Conservation (phyloP, 1,140 invertebrate species). For the Saccostrea glomerata region DNA sequence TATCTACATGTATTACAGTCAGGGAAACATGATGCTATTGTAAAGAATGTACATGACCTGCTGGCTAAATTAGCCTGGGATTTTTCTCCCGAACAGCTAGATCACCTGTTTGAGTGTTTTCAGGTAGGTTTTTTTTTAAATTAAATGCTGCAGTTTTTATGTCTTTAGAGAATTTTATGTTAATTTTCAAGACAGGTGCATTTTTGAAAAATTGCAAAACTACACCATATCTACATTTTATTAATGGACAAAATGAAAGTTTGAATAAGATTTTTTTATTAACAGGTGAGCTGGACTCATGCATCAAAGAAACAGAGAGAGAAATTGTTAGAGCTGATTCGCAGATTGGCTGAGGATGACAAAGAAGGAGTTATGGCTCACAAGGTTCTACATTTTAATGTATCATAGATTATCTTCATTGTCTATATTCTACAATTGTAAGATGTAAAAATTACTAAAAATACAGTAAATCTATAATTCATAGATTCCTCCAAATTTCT, state of each 20-base stretch:
- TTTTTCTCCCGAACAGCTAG: conserved; percentile 97
- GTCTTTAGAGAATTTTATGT: neutral
- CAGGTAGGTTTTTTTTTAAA: conserved; percentile 83
- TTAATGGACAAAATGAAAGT: neutral
- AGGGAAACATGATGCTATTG: conserved; percentile 79
- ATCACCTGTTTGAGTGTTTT: conserved; percentile 98
- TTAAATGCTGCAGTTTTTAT: neutral
- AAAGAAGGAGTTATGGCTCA: conserved; percentile 99
- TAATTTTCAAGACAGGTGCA: too few species aligned
- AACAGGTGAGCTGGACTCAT: conserved; percentile 94
- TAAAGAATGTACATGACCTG: conserved; percentile 94
- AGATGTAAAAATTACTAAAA: too few species aligned
- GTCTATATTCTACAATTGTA: too few species aligned
- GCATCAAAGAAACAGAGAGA: conserved; percentile 97
- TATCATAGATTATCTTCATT: too few species aligned
- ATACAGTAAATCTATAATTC: too few species aligned
- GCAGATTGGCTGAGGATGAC: conserved; percentile 97
- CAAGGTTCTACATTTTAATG: conserved; percentile 83
- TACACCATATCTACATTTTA: neutral
- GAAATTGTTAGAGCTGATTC: conserved; percentile 95
- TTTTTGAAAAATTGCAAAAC: too few species aligned
- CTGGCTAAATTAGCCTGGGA: conserved; percentile 98
- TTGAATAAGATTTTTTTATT: neutral
- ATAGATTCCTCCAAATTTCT: too few species aligned
- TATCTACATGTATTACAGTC: conserved; percentile 67